Evolutionary conservation across 2,888 invertebrate species (phyloP).

Genomic region (Lepas anatifera): DNA sequence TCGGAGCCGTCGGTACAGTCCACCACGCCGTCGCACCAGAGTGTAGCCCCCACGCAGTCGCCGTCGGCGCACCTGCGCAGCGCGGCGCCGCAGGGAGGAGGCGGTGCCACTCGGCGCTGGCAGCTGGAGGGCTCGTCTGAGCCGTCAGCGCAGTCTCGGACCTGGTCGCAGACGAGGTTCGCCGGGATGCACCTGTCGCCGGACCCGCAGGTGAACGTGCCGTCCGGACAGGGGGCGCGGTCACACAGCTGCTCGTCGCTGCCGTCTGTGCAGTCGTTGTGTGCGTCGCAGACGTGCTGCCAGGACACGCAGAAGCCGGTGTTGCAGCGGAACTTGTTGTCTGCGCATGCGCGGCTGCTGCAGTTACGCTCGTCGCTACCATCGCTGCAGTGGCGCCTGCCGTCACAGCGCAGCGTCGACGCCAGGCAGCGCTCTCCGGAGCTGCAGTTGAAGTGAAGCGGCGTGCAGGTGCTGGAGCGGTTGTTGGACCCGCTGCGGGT

Average conservation of each 20-base stretch:
- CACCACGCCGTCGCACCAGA: constrained; percentile 9
- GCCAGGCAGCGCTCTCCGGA: not conserved
- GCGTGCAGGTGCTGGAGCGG: not conserved
- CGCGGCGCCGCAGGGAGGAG: not conserved
- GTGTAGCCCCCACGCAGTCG: not conserved
- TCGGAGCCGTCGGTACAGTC: constrained; percentile 13
- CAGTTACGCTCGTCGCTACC: constrained; percentile 10
- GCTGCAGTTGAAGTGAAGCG: not conserved
- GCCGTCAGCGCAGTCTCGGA: constrained; percentile 55
- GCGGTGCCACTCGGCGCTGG: not conserved
- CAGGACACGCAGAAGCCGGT: constrained; percentile 17
- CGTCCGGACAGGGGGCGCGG: constrained; percentile 40
- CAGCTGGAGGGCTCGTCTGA: constrained; percentile 34
- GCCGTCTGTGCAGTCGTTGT: constrained; percentile 65
- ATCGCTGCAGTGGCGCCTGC: not conserved
- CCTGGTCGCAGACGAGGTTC: constrained; percentile 61
- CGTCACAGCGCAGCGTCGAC: not conserved
- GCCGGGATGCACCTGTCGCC: constrained; percentile 27
- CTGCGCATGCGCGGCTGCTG: not conserved
- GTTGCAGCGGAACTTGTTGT: constrained; percentile 13
- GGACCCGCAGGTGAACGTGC: constrained; percentile 28
- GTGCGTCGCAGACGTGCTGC: constrained; percentile 53
- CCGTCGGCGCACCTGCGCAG: constrained; percentile 13
- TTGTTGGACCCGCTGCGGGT: too few relatives aligned
- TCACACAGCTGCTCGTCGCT: constrained; percentile 52